These are phyloP conservation scores for Ophion ellenae DNA, from an alignment of 2,888 invertebrate genomes.

Conservation along the genomic window DNA sequence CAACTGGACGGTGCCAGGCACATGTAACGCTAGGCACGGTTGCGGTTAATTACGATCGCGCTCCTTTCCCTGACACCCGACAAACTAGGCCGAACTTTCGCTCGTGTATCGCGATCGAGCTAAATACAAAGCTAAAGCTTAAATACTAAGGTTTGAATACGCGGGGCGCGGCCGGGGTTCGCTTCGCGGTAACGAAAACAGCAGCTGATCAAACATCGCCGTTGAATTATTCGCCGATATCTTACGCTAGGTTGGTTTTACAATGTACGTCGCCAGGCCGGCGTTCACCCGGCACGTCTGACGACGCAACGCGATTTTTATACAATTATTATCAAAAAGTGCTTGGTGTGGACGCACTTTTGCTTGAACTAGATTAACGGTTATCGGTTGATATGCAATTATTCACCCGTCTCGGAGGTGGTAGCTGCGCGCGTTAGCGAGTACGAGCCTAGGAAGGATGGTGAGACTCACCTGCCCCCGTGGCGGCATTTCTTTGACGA, in stretches of 20 bases:
- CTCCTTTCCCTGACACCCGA: not conserved
- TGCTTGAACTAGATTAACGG: not conserved
- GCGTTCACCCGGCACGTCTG: not conserved
- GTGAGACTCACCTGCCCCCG: slow-evolving; percentile 84
- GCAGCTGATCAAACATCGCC: slow-evolving; percentile 22
- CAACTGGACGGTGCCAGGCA: not conserved
- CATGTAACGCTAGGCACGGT: not conserved
- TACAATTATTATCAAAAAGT: not conserved
- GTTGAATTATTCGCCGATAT: slow-evolving; percentile 8
- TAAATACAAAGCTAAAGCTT: not conserved
- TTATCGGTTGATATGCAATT: not conserved
- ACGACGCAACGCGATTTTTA: not conserved
- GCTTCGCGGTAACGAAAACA: slow-evolving; percentile 2
- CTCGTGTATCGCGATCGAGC: not conserved
- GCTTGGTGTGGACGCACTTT: not conserved
- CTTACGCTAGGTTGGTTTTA: not conserved
- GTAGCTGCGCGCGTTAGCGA: not conserved
- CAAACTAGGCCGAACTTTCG: not conserved
- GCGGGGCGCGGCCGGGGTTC: not conserved
- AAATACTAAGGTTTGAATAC: not conserved
- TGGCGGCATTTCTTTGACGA: slow-evolving; percentile 71
- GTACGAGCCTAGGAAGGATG: slow-evolving; percentile 37
- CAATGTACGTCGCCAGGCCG: not conserved
- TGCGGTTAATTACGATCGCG: not conserved
- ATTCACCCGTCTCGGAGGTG: not conserved